phyloP scores from a whole-genome alignment of 1,140 invertebrate species.

The Leucophenga varia region DNA sequence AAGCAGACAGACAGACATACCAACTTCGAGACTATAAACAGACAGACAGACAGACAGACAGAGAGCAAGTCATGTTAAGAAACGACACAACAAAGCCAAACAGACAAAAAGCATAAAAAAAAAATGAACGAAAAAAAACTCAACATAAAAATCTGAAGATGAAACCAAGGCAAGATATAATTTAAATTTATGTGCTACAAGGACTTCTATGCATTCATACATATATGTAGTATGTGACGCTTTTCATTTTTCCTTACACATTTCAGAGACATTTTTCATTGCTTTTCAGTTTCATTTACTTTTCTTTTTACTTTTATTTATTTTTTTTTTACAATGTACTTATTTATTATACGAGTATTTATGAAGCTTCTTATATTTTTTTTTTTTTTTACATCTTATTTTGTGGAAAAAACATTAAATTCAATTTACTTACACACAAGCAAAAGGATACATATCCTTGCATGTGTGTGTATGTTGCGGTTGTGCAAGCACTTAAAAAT shows the following conservation, averaged over 20 bases:
- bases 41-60: constrained; percentile 19
- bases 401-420: constrained; percentile 45
- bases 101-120: constrained; percentile 5
- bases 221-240: too few relatives aligned
- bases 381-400: constrained; percentile 23
- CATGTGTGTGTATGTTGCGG: constrained; percentile 18
- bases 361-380: constrained; percentile 14
- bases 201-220: constrained; percentile 45
- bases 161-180: constrained; percentile 41
- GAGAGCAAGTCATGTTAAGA: too few relatives aligned
- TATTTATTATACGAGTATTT: too few relatives aligned
- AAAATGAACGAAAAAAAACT: constrained; percentile 7
- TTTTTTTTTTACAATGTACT: too few relatives aligned
- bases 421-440: constrained; percentile 34
- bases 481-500: too few relatives aligned
- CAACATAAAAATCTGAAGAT: constrained; percentile 18
- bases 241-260: too few relatives aligned
- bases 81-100: too few relatives aligned
- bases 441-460: constrained; percentile 3
- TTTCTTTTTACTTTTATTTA: constrained; percentile 19
- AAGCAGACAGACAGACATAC: constrained; percentile 24
- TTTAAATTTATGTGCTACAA: constrained; percentile 54
- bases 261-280: too few relatives aligned
- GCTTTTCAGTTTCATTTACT: too few relatives aligned
- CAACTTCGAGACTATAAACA: constrained; percentile 44